phyloP scores from a whole-genome alignment of 2,797 vertebrate genomes.

The Fundulus diaphanus region DNA sequence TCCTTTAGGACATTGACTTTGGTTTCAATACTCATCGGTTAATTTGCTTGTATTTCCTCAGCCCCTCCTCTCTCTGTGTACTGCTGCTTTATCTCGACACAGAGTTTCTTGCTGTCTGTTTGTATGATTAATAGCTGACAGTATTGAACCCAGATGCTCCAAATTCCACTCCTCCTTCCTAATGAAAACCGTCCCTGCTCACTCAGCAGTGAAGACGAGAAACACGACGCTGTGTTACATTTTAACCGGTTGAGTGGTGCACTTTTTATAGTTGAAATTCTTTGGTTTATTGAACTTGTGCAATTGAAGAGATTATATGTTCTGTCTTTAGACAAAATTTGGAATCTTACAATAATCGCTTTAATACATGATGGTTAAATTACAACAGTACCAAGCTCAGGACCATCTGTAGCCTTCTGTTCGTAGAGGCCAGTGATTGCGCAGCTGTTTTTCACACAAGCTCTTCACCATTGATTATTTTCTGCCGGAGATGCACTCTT shows the following conservation, averaged over 20 bases:
- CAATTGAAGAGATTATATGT: not conserved
- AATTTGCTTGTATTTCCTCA: not conserved
- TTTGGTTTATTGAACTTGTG: not conserved
- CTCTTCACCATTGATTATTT: not conserved
- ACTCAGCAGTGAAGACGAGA: not conserved
- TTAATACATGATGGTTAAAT: not conserved
- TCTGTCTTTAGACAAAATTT: not conserved
- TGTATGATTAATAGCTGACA: constrained; percentile 33
- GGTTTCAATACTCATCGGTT: not conserved
- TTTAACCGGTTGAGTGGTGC: not conserved
- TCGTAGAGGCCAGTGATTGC: not conserved
- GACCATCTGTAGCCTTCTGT: not conserved
- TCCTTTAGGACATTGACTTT: not conserved
- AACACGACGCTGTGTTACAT: not conserved
- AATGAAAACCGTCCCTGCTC: constrained; percentile 19
- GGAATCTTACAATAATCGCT: not conserved
- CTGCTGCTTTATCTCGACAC: constrained; percentile 1
- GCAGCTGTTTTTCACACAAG: not conserved
- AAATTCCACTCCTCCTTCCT: constrained; percentile 30
- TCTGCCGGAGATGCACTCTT: not conserved
- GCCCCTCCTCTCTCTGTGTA: not conserved
- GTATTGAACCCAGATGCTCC: constrained; percentile 22
- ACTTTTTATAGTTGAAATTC: not conserved
- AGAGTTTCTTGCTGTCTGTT: constrained; percentile 9
- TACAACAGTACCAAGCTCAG: not conserved